Percentiles rank a stretch among this genome's conserved stretches.
Conservation (phyloP, 2,888 invertebrate genomes). For the Gandaritis pyraliata region DNA sequence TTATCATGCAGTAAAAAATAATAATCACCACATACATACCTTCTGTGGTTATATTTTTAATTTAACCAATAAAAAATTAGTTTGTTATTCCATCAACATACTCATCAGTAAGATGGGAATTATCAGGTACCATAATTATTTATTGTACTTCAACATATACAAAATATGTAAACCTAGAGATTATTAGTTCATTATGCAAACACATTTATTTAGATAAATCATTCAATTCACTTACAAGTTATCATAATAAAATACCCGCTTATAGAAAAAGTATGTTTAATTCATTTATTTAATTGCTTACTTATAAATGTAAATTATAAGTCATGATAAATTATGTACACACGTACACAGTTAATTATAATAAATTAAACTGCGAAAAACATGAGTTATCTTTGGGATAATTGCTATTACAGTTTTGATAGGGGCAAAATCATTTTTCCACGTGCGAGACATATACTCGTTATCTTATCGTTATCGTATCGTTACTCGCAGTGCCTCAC, state of each 20-base stretch:
- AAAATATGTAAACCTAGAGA: not conserved
- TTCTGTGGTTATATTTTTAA: too few relatives aligned
- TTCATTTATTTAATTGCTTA: conserved; percentile 4
- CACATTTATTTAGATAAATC: conserved; percentile 13
- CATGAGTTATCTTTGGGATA: not conserved
- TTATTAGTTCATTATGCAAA: conserved; percentile 3
- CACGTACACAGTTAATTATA: not conserved
- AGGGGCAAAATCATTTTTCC: too few relatives aligned
- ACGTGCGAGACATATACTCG: too few relatives aligned
- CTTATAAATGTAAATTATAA: conserved; percentile 1
- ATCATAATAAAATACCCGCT: conserved; percentile 1
- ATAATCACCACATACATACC: too few relatives aligned
- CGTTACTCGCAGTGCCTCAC: too few relatives aligned
- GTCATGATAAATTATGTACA: not conserved
- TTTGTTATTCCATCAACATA: too few relatives aligned
- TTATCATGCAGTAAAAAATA: too few relatives aligned
- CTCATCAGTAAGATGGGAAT: too few relatives aligned
- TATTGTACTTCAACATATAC: not conserved
- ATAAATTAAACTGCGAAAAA: not conserved
- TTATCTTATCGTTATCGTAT: too few relatives aligned
- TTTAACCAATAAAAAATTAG: too few relatives aligned
- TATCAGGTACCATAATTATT: too few relatives aligned
- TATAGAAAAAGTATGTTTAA: conserved; percentile 7
- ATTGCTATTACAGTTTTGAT: conserved; percentile 7
- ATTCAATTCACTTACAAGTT: conserved; percentile 2